Base-by-base conservation (phyloP, 2,888 invertebrate genomes). In the Choristoneura rosaceana region DNA sequence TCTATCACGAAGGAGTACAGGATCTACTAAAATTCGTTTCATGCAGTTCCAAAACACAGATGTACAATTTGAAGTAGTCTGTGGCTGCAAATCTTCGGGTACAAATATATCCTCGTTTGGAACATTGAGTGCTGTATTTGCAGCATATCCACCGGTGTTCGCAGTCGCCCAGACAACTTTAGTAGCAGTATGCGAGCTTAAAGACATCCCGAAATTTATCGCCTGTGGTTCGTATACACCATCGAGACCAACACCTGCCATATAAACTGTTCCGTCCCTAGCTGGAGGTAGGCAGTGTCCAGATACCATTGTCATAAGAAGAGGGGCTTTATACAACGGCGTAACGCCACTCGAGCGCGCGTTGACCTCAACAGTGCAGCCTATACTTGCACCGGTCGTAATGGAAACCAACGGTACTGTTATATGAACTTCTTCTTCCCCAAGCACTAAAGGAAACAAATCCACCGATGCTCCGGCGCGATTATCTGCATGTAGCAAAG, bases 21-120 rank as follows among this genome's bases (percentile, higher is more conserved):
- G 81, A 71, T 93, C 86, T 10, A 93, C 84, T n/a, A 92, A 81
- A n/a, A 91, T 82, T 68, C 94, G 82, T 74, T 84, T 90, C 82
- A 92, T 86, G 4, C 90, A 82, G 78, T 93, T 90, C 94, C 94
- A 94, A 77, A 91, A 91, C 70, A 82, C 82, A 34, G 86, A 86
- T 70, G 78, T 84, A 77, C 93, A 92, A 2, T 76, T 25, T 14
- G 78, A 70, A 43, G 75, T 81, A 61, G 76, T 71, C 66, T 75
- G 76, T 12, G 76, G 74, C 52, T 78, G 75, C 69, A 92, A 80
- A 74, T 89, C 87, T 38, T 81, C 76, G 34, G 89, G 87, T 55
- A 92, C 69, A 79, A 84, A 94, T 70, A 75, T 82, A 76, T 93
- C 93, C 55, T 91, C 87, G 47, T 74, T 76, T 12, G 87, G 84